A percentile compares a stretch with the other conserved stretches of the same genome.
These are phyloP conservation scores for Lamellibrachia luymesi DNA, from an alignment of 1,140 invertebrate species.

Conservation along the genomic window DNA sequence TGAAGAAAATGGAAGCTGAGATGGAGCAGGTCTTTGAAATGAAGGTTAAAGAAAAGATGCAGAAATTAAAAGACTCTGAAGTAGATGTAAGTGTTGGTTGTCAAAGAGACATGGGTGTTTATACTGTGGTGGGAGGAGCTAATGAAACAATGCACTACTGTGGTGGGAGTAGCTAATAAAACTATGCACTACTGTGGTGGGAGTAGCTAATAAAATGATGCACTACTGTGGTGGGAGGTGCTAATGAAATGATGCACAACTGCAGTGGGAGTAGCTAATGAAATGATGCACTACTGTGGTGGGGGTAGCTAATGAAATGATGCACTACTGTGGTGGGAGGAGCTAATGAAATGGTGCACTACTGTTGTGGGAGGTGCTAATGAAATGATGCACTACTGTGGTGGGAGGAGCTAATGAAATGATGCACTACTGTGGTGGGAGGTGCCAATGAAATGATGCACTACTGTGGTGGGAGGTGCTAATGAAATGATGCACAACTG, in stretches of 20 bases:
- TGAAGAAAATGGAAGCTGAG: constrained; percentile 63
- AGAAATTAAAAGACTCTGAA: constrained; percentile 57
- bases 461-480: neutral
- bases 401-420: neutral
- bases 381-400: too few species aligned
- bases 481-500: neutral
- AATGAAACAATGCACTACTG: neutral
- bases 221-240: neutral
- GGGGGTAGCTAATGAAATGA: too few species aligned
- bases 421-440: neutral
- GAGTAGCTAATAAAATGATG: neutral
- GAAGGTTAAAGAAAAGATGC: constrained; percentile 69
- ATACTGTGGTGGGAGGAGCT: neutral
- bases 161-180: neutral
- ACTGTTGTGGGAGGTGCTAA: too few species aligned
- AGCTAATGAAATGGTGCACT: too few species aligned
- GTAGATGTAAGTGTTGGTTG: constrained; percentile 66
- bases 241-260: neutral
- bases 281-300: too few species aligned
- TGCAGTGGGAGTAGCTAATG: neutral
- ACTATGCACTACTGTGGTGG: neutral
- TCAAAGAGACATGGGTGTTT: neutral
- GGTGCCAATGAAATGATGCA: neutral
- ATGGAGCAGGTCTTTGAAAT: constrained; percentile 83
- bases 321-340: too few species aligned